Evolutionary conservation across 2,113 vertebrate species (phyloP).

Genomic region (Xenopus laevis): DNA sequence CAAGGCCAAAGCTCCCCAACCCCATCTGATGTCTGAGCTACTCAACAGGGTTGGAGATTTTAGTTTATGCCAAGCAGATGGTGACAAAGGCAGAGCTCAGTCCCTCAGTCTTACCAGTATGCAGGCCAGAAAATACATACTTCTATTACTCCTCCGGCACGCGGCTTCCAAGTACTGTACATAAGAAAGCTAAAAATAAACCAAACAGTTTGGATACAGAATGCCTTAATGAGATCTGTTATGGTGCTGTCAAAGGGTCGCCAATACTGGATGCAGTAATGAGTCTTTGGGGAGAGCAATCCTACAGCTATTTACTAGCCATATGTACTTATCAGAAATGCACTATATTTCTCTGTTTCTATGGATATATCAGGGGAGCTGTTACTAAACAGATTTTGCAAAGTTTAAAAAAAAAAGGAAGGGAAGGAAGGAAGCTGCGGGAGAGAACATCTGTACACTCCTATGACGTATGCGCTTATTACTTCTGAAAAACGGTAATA

Average conservation of each 20-base stretch:
- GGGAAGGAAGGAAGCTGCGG: neutral
- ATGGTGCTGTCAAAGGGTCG: slow-evolving; percentile 42
- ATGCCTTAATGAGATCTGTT: slow-evolving; percentile 45
- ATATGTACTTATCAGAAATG: slow-evolving; percentile 42
- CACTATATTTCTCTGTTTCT: slow-evolving; percentile 43
- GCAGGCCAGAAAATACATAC: slow-evolving; percentile 21
- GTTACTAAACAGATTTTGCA: slow-evolving; percentile 42
- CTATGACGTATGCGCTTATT: neutral
- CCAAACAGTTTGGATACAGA: slow-evolving; percentile 35
- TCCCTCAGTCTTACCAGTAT: slow-evolving; percentile 32
- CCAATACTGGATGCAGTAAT: slow-evolving; percentile 41
- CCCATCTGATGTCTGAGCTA: slow-evolving; percentile 3
- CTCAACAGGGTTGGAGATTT: slow-evolving; percentile 30
- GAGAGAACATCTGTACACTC: neutral
- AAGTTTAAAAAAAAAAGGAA: slow-evolving; percentile 13
- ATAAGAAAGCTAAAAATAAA: slow-evolving; percentile 42
- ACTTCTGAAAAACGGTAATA: slow-evolving; percentile 17
- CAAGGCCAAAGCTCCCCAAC: slow-evolving; percentile 22
- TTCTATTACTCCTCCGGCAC: neutral
- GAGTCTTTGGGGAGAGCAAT: slow-evolving; percentile 42
- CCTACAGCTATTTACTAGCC: slow-evolving; percentile 43
- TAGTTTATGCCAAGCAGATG: slow-evolving; percentile 38
- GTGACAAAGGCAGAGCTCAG: slow-evolving; percentile 22
- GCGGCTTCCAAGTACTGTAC: slow-evolving; percentile 6
- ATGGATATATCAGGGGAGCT: slow-evolving; percentile 43